These are phyloP conservation scores for Ammospiza maritima DNA, from an alignment of 2,797 vertebrate genomes.

Conservation along the genomic window DNA sequence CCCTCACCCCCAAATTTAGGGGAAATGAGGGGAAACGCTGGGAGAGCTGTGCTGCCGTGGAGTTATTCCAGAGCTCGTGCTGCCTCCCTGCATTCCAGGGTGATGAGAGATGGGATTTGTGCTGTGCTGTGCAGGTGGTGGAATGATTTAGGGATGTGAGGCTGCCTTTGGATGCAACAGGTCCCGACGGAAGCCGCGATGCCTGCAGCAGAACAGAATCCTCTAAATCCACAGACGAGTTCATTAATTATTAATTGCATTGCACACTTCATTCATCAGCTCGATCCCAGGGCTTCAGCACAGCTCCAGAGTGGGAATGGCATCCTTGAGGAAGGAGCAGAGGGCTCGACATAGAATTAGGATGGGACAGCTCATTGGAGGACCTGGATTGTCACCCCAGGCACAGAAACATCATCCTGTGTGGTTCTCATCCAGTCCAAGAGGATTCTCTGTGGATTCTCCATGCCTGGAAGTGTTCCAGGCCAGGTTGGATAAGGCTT, in stretches of 20 bases:
- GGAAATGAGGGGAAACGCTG: not conserved
- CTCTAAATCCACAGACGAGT: slow-evolving; percentile 2
- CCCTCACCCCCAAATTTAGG: not conserved
- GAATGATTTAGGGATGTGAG: not conserved
- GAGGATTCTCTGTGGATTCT: not conserved
- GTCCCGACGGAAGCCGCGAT: not conserved
- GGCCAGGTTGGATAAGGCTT: accelerated
- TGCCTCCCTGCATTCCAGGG: not conserved
- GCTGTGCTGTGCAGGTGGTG: not conserved
- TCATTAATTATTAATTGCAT: slow-evolving; percentile 39
- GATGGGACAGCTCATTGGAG: not conserved
- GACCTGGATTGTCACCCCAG: not conserved
- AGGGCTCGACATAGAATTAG: not conserved
- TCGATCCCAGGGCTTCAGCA: not conserved
- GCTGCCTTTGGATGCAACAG: slow-evolving; percentile 3
- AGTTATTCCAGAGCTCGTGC: not conserved
- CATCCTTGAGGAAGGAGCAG: not conserved
- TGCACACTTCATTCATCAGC: slow-evolving; percentile 10
- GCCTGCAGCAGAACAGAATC: slow-evolving; percentile 33
- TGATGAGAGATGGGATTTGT: not conserved
- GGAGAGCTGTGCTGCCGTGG: not conserved
- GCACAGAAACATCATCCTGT: accelerated
- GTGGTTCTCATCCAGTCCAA: not conserved
- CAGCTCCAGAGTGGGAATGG: not conserved
- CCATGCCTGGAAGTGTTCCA: not conserved